Conservation (phyloP, 2,888 invertebrate genomes). For the Drosophila subquinaria region DNA sequence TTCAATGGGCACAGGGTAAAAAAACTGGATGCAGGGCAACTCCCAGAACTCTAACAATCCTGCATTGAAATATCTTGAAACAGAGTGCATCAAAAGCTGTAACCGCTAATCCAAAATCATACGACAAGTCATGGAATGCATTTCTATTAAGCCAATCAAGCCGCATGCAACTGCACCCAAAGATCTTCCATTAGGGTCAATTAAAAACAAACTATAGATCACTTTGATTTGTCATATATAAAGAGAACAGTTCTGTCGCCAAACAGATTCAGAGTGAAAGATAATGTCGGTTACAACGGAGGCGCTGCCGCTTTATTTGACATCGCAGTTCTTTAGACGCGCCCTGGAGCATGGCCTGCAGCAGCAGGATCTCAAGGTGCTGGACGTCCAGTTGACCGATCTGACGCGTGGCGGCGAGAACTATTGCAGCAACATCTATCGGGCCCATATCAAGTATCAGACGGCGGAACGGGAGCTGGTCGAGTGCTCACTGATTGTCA, state of each 20-base stretch:
- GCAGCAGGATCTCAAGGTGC: slow-evolving; percentile 70
- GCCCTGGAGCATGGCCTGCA: slow-evolving; percentile 81
- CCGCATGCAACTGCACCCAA: slow-evolving; percentile 28
- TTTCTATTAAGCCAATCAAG: slow-evolving; percentile 65
- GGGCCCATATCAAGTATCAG: slow-evolving; percentile 72
- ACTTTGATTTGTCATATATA: slow-evolving; percentile 67
- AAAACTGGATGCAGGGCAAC: background rate
- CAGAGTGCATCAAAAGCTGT: slow-evolving; percentile 47
- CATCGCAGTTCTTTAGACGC: slow-evolving; percentile 75
- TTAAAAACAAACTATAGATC: slow-evolving; percentile 39
- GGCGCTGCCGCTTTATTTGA: slow-evolving; percentile 64
- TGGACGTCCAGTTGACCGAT: slow-evolving; percentile 67
- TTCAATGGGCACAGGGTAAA: no score
- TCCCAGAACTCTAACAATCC: background rate
- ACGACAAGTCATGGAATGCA: slow-evolving; percentile 43
- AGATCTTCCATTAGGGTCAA: slow-evolving; percentile 63
- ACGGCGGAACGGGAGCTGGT: slow-evolving; percentile 39
- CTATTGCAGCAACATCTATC: slow-evolving; percentile 84
- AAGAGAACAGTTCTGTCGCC: slow-evolving; percentile 21
- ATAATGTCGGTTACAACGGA: slow-evolving; percentile 57
- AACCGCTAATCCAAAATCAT: slow-evolving; percentile 60
- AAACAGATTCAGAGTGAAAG: slow-evolving; percentile 32
- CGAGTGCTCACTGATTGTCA: slow-evolving; percentile 73
- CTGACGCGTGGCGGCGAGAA: slow-evolving; percentile 83
- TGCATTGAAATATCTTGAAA: background rate